Percentiles rank a stretch among this genome's conserved stretches.
These are phyloP conservation scores for Tetramorium alpestre DNA, from an alignment of 1,140 invertebrate genomes.

Conservation along the genomic window DNA sequence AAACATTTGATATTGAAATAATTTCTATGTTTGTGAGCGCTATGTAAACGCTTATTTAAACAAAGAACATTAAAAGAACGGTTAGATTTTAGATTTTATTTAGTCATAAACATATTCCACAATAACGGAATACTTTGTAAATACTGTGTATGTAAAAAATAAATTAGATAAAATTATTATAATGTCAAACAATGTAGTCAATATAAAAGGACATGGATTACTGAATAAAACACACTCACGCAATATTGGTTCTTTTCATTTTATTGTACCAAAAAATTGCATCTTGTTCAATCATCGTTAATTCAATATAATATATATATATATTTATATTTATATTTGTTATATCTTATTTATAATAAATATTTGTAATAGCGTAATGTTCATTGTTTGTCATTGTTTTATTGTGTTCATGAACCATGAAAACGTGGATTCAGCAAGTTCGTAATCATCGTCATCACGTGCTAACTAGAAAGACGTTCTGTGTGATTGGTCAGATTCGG, in stretches of 20 bases:
- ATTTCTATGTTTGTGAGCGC: too few relatives aligned
- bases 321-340: slow-evolving; percentile 77
- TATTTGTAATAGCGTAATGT: slow-evolving; percentile 78
- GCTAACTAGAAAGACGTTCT: slow-evolving; percentile 74
- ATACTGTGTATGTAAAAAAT: neutral
- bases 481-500: slow-evolving; percentile 67
- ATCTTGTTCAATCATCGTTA: slow-evolving; percentile 79
- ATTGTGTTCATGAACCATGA: slow-evolving; percentile 75
- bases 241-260: slow-evolving; percentile 72
- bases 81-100: too few relatives aligned
- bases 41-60: too few relatives aligned
- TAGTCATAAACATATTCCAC: too few relatives aligned
- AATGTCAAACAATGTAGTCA: slow-evolving; percentile 9
- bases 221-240: slow-evolving; percentile 50
- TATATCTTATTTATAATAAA: slow-evolving; percentile 80
- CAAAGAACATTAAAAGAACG: too few relatives aligned
- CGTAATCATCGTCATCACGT: slow-evolving; percentile 68
- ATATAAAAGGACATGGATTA: neutral
- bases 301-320: slow-evolving; percentile 79
- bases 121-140: neutral
- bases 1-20: too few relatives aligned
- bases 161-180: neutral
- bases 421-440: slow-evolving; percentile 73
- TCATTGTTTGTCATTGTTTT: slow-evolving; percentile 73
- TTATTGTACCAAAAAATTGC: slow-evolving; percentile 81